phyloP scores from a whole-genome alignment of 53 echinoderm and acorn worm genomes.

The Mesocentrotus franciscanus region DNA sequence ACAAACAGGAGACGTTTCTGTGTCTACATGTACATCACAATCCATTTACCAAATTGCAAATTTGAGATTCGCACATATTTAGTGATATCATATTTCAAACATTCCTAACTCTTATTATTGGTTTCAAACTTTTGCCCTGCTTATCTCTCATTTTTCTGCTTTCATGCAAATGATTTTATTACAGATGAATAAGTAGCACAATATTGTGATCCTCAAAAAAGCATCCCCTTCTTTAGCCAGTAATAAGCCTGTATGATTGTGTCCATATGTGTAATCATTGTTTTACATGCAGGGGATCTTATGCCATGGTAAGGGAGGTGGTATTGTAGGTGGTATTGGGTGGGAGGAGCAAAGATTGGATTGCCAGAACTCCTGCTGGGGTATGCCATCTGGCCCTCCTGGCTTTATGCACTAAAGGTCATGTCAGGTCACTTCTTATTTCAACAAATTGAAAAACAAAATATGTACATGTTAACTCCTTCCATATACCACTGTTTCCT shows the following conservation, averaged over 20 bases:
- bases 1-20: no score
- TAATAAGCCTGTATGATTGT: background rate
- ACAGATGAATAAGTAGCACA: no score
- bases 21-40: no score
- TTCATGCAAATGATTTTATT: no score
- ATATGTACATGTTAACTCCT: background rate
- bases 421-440: slow-evolving; percentile 39
- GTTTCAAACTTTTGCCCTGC: no score
- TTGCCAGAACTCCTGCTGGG: slow-evolving; percentile 50
- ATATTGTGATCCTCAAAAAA: no score
- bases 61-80: no score
- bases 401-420: slow-evolving; percentile 34
- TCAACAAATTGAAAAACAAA: slow-evolving; percentile 46
- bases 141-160: no score
- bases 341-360: slow-evolving; percentile 52
- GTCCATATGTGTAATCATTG: background rate
- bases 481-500: background rate
- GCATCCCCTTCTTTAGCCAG: no score
- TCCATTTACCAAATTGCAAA: no score
- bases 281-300: background rate
- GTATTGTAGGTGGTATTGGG: background rate
- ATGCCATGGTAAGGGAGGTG: background rate
- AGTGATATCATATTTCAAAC: no score
- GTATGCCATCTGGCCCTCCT: slow-evolving; percentile 47
- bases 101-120: no score